Evolutionary conservation across 2,888 invertebrate genomes (phyloP).

Genomic region (Eumerus sabulonum): DNA sequence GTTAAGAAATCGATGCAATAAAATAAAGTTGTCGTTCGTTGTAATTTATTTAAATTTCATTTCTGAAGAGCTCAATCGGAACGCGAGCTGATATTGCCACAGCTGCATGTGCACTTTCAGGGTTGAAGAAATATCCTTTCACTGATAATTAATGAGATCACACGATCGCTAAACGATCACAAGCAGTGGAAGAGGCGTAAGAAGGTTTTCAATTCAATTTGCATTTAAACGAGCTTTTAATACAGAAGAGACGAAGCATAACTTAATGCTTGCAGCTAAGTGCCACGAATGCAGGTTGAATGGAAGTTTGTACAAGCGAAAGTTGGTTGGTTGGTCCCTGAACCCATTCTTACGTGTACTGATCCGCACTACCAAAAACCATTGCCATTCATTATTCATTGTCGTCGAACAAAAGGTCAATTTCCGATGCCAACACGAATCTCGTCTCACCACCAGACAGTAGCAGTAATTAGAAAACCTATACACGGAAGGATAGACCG

Average conservation of each 20-base stretch:
- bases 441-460: conserved; percentile 25
- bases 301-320: no score
- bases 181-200: conserved; percentile 34
- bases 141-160: no score
- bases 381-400: conserved; percentile 51
- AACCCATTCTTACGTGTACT: no score
- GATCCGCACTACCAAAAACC: conserved; percentile 43
- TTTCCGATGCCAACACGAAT: conserved; percentile 32
- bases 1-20: conserved; percentile 46
- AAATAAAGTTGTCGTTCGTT: conserved; percentile 30
- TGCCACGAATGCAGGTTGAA: no score
- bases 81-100: conserved; percentile 20
- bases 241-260: conserved; percentile 2
- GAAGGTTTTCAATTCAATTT: conserved; percentile 52
- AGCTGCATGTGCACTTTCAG: conserved; percentile 15
- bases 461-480: conserved; percentile 54
- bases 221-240: conserved; percentile 52
- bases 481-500: background rate
- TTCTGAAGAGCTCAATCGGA: conserved; percentile 24
- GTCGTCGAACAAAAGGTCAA: conserved; percentile 61
- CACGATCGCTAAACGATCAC: conserved; percentile 20
- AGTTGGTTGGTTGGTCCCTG: no score
- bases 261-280: no score
- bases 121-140: no score
- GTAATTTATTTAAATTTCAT: conserved; percentile 52